phyloP scores from a whole-genome alignment of 35 echinoderm and acorn worm genomes.

The Heliocidaris tuberculata region DNA sequence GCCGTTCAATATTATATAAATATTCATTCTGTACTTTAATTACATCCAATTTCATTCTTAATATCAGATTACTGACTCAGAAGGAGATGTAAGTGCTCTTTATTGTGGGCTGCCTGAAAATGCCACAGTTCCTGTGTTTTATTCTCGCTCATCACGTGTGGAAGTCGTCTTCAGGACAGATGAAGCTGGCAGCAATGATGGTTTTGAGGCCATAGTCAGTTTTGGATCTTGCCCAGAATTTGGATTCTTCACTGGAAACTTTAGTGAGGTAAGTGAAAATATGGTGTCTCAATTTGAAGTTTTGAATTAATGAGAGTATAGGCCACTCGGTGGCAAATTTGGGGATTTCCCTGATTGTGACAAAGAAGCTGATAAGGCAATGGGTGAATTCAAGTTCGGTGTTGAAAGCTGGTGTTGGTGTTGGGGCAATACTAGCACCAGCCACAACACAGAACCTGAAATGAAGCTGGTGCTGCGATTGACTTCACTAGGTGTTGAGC shows the following conservation, averaged over 20 bases:
- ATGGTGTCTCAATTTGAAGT: neutral
- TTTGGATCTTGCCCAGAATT: conserved; percentile 46
- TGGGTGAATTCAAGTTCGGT: no score
- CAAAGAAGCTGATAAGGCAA: no score
- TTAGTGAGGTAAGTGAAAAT: conserved; percentile 48
- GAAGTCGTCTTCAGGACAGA: conserved; percentile 6
- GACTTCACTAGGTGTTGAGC: no score
- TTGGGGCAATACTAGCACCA: no score
- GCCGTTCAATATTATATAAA: no score
- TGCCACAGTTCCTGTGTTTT: neutral
- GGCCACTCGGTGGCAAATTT: neutral
- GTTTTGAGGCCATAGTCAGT: conserved; percentile 28
- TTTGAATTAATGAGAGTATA: neutral
- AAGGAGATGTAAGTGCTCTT: neutral
- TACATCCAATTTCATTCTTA: no score
- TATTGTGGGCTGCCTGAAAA: neutral
- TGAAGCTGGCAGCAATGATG: neutral
- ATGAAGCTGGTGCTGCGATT: no score
- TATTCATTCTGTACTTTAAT: neutral
- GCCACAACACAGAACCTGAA: no score
- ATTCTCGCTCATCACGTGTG: neutral
- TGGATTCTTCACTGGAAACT: conserved; percentile 48
- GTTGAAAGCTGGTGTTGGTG: no score
- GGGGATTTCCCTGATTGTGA: no score
- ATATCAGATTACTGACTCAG: neutral